A percentile compares a stretch with the other conserved stretches of the same genome.
Conservation (phyloP, 1,140 invertebrate genomes). For the Drosophila ohnishii region DNA sequence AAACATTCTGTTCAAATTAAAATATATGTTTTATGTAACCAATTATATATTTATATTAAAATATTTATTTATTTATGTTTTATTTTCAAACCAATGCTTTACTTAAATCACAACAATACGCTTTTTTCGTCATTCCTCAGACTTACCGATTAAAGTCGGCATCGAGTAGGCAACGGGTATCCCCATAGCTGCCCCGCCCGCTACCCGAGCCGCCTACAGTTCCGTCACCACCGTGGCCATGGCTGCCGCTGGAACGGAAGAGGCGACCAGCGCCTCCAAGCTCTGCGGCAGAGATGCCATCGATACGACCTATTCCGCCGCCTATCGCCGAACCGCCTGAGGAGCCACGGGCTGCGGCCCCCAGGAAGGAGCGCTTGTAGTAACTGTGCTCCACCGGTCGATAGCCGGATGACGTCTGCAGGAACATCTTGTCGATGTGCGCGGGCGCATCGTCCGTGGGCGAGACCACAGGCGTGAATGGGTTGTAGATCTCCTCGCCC, state of each 20-base stretch:
- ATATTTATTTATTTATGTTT: neutral
- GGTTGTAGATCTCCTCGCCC: conserved; percentile 83
- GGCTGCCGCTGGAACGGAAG: conserved; percentile 47
- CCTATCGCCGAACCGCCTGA: conserved; percentile 25
- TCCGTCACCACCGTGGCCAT: conserved; percentile 20
- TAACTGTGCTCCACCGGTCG: conserved; percentile 82
- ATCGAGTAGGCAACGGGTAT: conserved; percentile 74
- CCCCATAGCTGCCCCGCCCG: conserved; percentile 70
- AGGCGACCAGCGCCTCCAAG: conserved; percentile 64
- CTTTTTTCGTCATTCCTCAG: neutral
- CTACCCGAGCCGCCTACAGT: conserved; percentile 42
- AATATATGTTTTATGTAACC: neutral
- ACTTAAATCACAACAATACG: neutral
- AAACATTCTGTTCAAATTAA: too few species aligned
- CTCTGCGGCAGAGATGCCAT: conserved; percentile 66
- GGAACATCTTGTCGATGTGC: conserved; percentile 83
- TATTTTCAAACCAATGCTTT: neutral
- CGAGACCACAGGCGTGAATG: conserved; percentile 83
- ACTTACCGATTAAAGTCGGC: conserved; percentile 76
- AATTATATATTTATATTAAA: neutral
- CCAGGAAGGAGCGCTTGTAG: conserved; percentile 79
- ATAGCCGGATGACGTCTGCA: conserved; percentile 83
- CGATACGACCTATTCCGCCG: conserved; percentile 37
- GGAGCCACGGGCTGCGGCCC: conserved; percentile 48
- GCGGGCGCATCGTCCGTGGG: conserved; percentile 82